These are phyloP conservation scores for Bugulina stolonifera DNA, from an alignment of 2,888 invertebrate species.

Conservation along the genomic window DNA sequence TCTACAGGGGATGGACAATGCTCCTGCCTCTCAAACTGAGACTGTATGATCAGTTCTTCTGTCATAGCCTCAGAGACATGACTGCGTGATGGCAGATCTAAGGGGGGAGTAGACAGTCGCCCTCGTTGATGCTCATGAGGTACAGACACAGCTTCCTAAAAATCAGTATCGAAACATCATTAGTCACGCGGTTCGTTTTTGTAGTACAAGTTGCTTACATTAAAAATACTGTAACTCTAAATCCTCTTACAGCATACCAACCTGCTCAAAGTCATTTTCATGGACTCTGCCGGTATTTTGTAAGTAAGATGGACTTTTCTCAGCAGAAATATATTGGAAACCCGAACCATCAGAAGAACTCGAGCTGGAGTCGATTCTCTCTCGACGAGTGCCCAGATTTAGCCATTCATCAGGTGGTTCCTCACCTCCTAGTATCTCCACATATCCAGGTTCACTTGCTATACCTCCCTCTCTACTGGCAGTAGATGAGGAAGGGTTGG, in stretches of 20 bases:
- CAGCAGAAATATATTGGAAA: constrained; percentile 11
- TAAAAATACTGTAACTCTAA: no score
- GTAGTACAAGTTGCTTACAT: no score
- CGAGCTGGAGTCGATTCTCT: constrained; percentile 11
- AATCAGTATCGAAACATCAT: no score
- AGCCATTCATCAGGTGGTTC: constrained; percentile 23
- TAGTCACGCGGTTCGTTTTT: no score
- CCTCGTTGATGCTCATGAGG: not conserved
- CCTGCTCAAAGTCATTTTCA: no score
- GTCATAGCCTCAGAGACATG: not conserved
- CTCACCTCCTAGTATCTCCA: constrained; percentile 19
- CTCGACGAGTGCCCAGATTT: constrained; percentile 8
- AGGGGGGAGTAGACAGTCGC: not conserved
- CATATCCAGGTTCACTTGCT: constrained; percentile 14
- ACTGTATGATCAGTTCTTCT: not conserved
- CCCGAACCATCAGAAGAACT: constrained; percentile 22
- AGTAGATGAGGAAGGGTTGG: not conserved
- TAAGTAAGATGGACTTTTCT: not conserved
- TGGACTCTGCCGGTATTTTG: not conserved
- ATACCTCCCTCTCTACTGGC: not conserved
- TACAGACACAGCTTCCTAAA: no score
- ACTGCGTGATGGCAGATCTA: not conserved
- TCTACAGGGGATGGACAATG: not conserved
- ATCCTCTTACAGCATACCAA: no score
- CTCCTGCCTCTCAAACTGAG: not conserved